Base-by-base conservation (phyloP, 2,888 invertebrate genomes). In the Agelastica alni region DNA sequence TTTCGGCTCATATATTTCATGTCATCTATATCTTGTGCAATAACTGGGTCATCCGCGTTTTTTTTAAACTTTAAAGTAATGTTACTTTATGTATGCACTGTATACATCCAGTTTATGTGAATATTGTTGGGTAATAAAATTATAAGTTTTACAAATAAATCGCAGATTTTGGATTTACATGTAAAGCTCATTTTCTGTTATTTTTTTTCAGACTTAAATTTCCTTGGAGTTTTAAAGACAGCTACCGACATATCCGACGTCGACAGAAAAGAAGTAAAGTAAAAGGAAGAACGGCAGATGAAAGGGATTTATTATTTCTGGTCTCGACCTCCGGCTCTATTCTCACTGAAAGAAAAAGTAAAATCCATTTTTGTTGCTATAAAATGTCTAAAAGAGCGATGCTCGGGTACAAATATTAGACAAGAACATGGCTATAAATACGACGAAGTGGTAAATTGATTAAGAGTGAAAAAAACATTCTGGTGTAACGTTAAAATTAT, bases 311-410 rank as follows among this genome's bases (percentile, higher is more conserved):
- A 46, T 46, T 46, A 46, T 46, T 37, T 26, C 46, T 46, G 37
- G 36, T 31, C 17, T 37, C 46, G 36, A 46, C 46, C 46, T 46
- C 20, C 26, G 37, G 14, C 36, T 46, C 36, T 22, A 37, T 46
- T 37, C 46, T 46, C 28, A 7, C 10, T 5, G 34, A 36, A 37
- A 46, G 36, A 46, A 46, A 46, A 36, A 46, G 36, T 17, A 10
- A 46, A 37, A 46, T 46, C 22, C 46, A 46, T 46, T 46, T 46
- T 46, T 46, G 46, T 49, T 39, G 32, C 32, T 49, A 42, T 41
- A 16, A 42, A 49, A 49, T 49, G 42, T 39, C 30, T 20, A 18
- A 20, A 28, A 41, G 31, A 39, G 13, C 48, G 31, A 31, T 30
- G 30, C 41, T 49, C 31, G 12, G 30, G 31, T 41, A 42, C 41